A percentile compares a stretch with the other conserved stretches of the same genome.
Evolutionary conservation across 1,140 invertebrate genomes (phyloP).

Genomic region (Aphelinus atriplicis): DNA sequence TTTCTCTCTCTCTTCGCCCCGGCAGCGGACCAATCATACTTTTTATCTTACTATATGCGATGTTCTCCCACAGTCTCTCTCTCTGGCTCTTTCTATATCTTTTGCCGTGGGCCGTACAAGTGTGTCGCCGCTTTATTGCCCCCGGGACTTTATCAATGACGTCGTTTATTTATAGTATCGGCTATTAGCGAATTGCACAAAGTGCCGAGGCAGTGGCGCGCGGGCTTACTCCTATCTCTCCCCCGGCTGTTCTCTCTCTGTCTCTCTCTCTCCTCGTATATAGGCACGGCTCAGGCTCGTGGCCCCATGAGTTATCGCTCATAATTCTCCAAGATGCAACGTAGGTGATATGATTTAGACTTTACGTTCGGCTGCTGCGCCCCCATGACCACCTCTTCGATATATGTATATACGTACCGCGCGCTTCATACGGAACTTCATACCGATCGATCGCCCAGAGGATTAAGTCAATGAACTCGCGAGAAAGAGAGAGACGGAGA

Average conservation of each 20-base stretch:
- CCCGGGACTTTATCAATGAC: not conserved
- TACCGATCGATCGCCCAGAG: constrained; percentile 10
- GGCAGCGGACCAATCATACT: no score
- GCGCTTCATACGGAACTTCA: not conserved
- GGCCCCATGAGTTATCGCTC: constrained; percentile 18
- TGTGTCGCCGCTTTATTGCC: not conserved
- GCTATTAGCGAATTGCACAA: constrained; percentile 26
- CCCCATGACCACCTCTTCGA: no score
- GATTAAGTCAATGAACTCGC: constrained; percentile 29
- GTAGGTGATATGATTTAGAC: constrained; percentile 24
- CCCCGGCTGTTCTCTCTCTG: not conserved
- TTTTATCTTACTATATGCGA: no score
- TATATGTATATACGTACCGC: no score
- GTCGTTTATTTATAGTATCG: constrained; percentile 26
- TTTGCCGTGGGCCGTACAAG: no score
- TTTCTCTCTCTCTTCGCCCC: not conserved
- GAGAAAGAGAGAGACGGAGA: no score
- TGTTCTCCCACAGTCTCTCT: not conserved
- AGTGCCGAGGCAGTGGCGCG: not conserved
- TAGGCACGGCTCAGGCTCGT: not conserved
- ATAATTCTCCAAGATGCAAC: constrained; percentile 18
- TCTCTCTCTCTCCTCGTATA: not conserved
- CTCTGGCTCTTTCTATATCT: not conserved
- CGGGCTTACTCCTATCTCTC: not conserved
- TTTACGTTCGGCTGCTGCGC: not conserved